Base-by-base conservation (phyloP, 1,140 invertebrate genomes). In the Ostrea edulis region DNA sequence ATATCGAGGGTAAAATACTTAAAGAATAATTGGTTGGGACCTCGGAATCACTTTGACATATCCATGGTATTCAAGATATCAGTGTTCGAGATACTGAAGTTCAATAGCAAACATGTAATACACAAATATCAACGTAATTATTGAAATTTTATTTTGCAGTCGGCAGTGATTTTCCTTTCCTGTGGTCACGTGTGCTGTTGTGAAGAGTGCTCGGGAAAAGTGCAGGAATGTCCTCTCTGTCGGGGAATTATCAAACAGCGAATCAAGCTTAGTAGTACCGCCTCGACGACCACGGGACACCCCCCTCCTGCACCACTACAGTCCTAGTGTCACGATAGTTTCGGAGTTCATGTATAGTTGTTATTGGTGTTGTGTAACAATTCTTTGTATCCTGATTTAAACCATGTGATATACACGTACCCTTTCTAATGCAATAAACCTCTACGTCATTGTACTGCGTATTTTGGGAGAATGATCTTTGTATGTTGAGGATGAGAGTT, bases 171-270 rank as follows among this genome's bases (percentile, higher is more conserved):
- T 91, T 98, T 97, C 95, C 96, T 98, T 90, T 97, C 97, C 89
- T 98, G 97, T 95, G 97, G 97, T 84, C 97, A 98, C 94, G 96
- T 98, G 86, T 98, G 97, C 93, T 97, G 97, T 91, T 98, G 97
- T 95, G 92, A 95, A 20, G 93, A 94, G 68, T 98, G 97, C 95
- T 94, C 96, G 82, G 93, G 95, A 22, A 86, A 90, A 8, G 87
- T 96, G 7, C 85, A 88, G 8, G 94, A 94, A 82, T 98, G 97
- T 95, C 97, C 97, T 5, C 96, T 98, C 95, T 98, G 97, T 93
- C 96, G 97, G 93, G 95, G 95, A 90, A 92, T 90, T 17, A 97
- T 98, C 92, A 95, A 96, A 82, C 92, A 93, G 68, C 89, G 90
- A 83, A 92, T 94, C 44, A 93, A 91, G 84, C 88, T 93, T 20